These are phyloP conservation scores for Diplosoma virens DNA, from an alignment of 23 tunicate species.

Conservation along the genomic window DNA sequence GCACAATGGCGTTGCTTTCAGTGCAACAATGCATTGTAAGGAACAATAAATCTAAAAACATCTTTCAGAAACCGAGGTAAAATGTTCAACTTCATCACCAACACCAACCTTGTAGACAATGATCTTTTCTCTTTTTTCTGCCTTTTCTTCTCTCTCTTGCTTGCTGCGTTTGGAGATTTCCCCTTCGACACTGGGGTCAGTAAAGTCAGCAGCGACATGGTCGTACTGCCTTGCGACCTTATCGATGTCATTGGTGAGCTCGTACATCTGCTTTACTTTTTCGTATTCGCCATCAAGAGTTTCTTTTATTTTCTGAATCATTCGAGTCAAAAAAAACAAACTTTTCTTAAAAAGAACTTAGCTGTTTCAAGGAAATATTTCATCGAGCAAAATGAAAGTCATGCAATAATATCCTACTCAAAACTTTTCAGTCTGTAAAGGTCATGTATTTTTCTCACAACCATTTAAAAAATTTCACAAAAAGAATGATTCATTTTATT, in stretches of 20 bases:
- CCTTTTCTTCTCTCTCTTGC: constrained; percentile 19
- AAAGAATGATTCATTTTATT: no score
- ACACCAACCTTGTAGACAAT: constrained; percentile 47
- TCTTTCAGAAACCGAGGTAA: neutral
- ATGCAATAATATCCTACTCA: neutral
- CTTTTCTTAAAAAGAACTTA: neutral
- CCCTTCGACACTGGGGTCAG: constrained; percentile 35
- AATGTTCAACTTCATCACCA: no score
- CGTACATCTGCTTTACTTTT: constrained; percentile 32
- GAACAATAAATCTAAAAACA: no score
- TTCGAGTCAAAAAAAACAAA: no score
- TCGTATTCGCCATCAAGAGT: constrained; percentile 15
- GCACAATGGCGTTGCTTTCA: no score
- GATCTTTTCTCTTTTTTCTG: constrained; percentile 30
- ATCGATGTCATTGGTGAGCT: constrained; percentile 58
- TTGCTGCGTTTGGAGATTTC: neutral
- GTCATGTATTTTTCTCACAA: neutral
- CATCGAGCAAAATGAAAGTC: no score
- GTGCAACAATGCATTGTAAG: no score
- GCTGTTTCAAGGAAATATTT: neutral
- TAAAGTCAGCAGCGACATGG: constrained; percentile 45
- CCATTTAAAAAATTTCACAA: no score
- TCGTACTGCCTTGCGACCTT: constrained; percentile 67
- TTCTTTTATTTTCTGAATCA: constrained; percentile 14
- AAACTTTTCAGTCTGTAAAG: neutral